Evolutionary conservation across 2,797 vertebrate species (phyloP).

Genomic region (Enteromius unitaeniatus): DNA sequence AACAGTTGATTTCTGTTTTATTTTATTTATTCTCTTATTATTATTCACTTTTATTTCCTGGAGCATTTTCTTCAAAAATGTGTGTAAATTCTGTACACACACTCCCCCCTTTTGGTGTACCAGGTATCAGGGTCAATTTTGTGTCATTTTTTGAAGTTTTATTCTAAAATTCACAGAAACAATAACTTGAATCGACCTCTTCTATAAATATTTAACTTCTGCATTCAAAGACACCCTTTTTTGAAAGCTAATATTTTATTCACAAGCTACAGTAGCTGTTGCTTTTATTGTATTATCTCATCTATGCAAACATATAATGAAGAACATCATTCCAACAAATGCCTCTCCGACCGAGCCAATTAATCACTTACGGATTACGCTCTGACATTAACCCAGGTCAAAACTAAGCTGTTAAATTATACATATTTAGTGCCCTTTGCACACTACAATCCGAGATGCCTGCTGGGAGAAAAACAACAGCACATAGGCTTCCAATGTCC

Average conservation of each 20-base stretch:
- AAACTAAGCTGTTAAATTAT: conserved; percentile 16
- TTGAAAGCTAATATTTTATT: not conserved
- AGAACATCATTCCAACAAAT: conserved; percentile 1
- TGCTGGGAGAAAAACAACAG: conserved; percentile 16
- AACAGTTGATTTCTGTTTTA: not conserved
- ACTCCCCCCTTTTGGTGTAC: not conserved
- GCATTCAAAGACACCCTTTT: not conserved
- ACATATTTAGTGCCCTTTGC: not conserved
- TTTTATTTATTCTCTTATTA: not conserved
- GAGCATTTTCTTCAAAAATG: not conserved
- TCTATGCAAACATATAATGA: not conserved
- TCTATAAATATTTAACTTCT: not conserved
- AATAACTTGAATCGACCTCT: not conserved
- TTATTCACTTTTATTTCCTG: not conserved
- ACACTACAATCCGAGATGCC: not conserved
- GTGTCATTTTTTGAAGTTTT: not conserved
- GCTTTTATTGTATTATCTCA: not conserved
- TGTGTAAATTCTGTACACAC: too few relatives aligned
- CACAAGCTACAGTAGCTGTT: not conserved
- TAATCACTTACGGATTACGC: not conserved
- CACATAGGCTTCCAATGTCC: not conserved
- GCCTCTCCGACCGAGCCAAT: not conserved
- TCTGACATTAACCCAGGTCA: conserved; percentile 10
- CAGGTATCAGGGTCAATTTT: not conserved
- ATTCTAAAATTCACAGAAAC: not conserved